Conservation (phyloP, 1,140 invertebrate species). For the Centruroides sculpturatus region DNA sequence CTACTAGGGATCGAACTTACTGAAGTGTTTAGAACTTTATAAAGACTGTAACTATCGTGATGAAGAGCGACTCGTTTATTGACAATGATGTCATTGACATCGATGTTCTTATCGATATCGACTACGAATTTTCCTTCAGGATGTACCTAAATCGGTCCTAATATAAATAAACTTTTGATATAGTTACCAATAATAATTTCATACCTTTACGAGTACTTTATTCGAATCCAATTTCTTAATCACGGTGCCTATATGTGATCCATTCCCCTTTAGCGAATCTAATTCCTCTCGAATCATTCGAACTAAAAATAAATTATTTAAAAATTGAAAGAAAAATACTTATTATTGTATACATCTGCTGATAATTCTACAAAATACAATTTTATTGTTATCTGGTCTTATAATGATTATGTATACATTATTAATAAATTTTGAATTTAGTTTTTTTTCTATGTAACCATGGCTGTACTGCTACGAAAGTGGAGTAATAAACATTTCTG, state of each 20-base stretch:
- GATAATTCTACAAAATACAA: no score
- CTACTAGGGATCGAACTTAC: slow-evolving; percentile 48
- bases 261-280: slow-evolving; percentile 93
- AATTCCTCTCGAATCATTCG: slow-evolving; percentile 92
- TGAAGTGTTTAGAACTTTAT: slow-evolving; percentile 85
- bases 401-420: no score
- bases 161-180: no score
- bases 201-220: slow-evolving; percentile 93
- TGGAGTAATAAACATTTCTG: no score
- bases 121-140: slow-evolving; percentile 99
- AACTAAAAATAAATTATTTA: slow-evolving; percentile 38
- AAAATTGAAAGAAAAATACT: neutral
- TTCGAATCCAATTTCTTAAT: slow-evolving; percentile 99
- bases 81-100: slow-evolving; percentile 85
- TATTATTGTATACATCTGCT: no score
- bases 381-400: no score
- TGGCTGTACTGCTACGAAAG: no score
- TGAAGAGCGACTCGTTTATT: slow-evolving; percentile 92
- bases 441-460: no score
- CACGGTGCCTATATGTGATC: slow-evolving; percentile 97
- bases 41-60: slow-evolving; percentile 95
- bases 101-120: slow-evolving; percentile 96
- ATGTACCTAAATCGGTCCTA: slow-evolving; percentile 29
- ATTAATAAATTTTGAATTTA: no score
- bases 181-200: slow-evolving; percentile 24